Evolutionary conservation across 1,140 invertebrate genomes (phyloP).

Genomic region (Lepidurus couesii): DNA sequence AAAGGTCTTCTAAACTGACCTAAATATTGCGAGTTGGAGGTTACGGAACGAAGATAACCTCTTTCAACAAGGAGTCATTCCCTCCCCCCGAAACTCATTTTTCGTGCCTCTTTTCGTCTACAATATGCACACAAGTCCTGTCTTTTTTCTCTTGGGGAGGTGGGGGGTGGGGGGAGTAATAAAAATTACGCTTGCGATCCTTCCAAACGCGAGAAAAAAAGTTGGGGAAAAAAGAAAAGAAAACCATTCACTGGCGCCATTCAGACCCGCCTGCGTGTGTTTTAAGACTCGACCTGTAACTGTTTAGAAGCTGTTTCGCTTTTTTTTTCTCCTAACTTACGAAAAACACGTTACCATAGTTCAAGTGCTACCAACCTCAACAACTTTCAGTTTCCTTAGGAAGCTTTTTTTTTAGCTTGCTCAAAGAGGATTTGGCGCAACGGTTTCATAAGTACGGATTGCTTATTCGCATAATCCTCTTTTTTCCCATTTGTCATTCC

Average conservation of each 20-base stretch:
- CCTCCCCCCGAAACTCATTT: not conserved
- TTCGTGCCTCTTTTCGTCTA: not conserved
- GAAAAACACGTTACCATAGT: not conserved
- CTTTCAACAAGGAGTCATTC: not conserved
- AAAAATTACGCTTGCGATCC: not conserved
- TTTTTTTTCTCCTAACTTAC: not conserved
- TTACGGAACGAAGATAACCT: not conserved
- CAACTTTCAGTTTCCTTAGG: too few relatives aligned
- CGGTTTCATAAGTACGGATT: too few relatives aligned
- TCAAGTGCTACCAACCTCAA: too few relatives aligned
- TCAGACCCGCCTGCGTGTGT: constrained; percentile 1
- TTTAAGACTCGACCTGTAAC: not conserved
- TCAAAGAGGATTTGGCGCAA: too few relatives aligned
- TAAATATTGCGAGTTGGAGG: constrained; percentile 18
- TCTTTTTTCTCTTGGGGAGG: not conserved
- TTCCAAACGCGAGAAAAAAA: not conserved
- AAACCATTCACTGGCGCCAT: constrained; percentile 15
- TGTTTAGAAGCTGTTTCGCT: too few relatives aligned
- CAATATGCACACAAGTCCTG: not conserved
- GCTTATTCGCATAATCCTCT: too few relatives aligned
- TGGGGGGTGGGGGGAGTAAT: not conserved
- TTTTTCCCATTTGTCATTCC: too few relatives aligned
- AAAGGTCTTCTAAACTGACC: constrained; percentile 5
- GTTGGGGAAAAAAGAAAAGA: not conserved
- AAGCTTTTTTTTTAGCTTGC: too few relatives aligned